Evolutionary conservation across 2,888 invertebrate genomes (phyloP).

Genomic region (Liopterus haemorrhoidalis): DNA sequence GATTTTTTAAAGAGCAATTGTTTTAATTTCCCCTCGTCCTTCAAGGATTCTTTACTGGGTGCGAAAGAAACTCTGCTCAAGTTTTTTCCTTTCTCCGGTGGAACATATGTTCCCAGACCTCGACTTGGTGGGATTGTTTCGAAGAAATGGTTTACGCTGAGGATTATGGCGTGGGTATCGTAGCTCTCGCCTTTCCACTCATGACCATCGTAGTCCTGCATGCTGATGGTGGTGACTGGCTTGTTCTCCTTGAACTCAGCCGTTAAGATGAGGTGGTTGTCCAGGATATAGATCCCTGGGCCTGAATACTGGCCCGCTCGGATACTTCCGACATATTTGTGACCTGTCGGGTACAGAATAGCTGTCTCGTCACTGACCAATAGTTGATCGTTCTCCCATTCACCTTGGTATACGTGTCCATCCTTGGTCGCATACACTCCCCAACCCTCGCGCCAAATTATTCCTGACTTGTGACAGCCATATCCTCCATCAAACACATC

Average conservation of each 20-base stretch:
- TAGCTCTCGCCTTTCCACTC: slow-evolving; percentile 54
- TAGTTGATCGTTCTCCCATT: slow-evolving; percentile 53
- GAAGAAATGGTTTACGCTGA: slow-evolving; percentile 40
- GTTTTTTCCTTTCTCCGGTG: not conserved
- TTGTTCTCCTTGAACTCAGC: slow-evolving; percentile 49
- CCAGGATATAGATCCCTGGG: slow-evolving; percentile 49
- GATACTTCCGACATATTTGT: slow-evolving; percentile 49
- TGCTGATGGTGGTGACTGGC: slow-evolving; percentile 45
- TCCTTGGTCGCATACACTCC: slow-evolving; percentile 56
- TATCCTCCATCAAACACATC: slow-evolving; percentile 55
- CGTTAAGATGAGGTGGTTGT: slow-evolving; percentile 48
- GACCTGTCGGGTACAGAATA: slow-evolving; percentile 48
- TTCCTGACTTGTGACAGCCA: slow-evolving; percentile 50
- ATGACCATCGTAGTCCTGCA: slow-evolving; percentile 51
- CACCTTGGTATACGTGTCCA: slow-evolving; percentile 52
- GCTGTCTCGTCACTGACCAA: slow-evolving; percentile 40
- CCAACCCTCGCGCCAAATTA: slow-evolving; percentile 42
- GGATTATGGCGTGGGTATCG: slow-evolving; percentile 32
- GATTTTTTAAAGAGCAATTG: slow-evolving; percentile 18
- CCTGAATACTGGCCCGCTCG: slow-evolving; percentile 50
- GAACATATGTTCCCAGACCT: slow-evolving; percentile 29
- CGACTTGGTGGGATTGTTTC: slow-evolving; percentile 31
- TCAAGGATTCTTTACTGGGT: slow-evolving; percentile 9
- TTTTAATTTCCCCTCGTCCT: slow-evolving; percentile 27
- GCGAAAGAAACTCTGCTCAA: not conserved